Base-by-base conservation (phyloP, 2,113 vertebrate genomes). In the Pholis gunnellus region DNA sequence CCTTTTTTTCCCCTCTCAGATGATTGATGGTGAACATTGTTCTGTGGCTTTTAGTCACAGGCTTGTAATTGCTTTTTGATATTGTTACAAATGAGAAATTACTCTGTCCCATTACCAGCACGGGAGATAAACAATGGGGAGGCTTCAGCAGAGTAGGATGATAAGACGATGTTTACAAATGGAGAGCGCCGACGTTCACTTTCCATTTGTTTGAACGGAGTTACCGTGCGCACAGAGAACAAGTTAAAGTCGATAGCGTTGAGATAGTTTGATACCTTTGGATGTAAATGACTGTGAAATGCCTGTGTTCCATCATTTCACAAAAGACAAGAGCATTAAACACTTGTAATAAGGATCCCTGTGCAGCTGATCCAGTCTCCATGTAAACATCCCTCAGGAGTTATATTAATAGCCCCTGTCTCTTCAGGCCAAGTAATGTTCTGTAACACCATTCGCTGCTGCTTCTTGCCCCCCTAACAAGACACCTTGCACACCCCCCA, bases 61-160 rank as follows among this genome's bases (percentile, higher is more conserved):
- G 75, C 85, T 89, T 91, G 90, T 94, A 94, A 94, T 95, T 95
- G 93, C 90, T 93, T 94, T 94, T 95, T 94, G 91, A 95, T 94
- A 92, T 93, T 93, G 89, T 91, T 92, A 94, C 93, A 94, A 95
- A 94, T 95, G 93, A 94, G 92, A 93, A 95, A 94, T 94, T 86
- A 91, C 92, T 92, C 81, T 82, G 86, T 87, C 87, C 91, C 89
- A 94, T 95, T 94, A 94, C 91, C 82, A 73, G 86, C 34, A 31
- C 79, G 2, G 81, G 84, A 84, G 90, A 94, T 92, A 92, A 95
- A 95, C 95, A 94, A 88, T 75, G 72, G 83, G 75, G 81, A 83
- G 90, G 76, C 83, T 85, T 81, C n/a, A n/a, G 81, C 56, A 13
- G 75, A 75, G 82, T 2, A 29, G 83, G 31, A 48, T 5, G 87